phyloP scores from a whole-genome alignment of 2,888 invertebrate species.

The Philhelius pedissequus region DNA sequence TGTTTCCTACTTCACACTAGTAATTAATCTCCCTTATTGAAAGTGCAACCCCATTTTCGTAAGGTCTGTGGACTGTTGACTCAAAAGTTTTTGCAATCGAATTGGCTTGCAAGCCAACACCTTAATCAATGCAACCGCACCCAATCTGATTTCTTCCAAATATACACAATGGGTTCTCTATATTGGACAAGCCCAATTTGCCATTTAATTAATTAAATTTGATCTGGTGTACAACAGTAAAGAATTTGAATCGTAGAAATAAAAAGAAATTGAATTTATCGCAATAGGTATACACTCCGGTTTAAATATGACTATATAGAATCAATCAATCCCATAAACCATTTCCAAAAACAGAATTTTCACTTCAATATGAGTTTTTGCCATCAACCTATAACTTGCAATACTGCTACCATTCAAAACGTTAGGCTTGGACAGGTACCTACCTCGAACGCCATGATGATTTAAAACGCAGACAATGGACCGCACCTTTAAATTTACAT shows the following conservation, averaged over 20 bases:
- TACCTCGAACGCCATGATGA: constrained; percentile 35
- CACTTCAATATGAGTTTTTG: background rate
- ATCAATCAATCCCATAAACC: background rate
- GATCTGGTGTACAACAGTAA: background rate
- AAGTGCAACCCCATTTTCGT: no score
- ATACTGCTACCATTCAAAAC: constrained; percentile 51
- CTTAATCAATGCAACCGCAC: no score
- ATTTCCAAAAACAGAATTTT: constrained; percentile 28
- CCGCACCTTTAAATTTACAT: constrained; percentile 60
- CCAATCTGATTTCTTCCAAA: no score
- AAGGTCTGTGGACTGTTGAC: no score
- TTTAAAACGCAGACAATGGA: constrained; percentile 46
- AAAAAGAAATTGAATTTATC: constrained; percentile 34
- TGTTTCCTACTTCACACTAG: no score
- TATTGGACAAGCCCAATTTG: constrained; percentile 28
- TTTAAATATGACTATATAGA: constrained; percentile 26
- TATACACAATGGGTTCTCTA: background rate
- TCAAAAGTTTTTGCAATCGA: no score
- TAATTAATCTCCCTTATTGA: no score
- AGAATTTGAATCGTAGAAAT: background rate
- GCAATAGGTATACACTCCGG: background rate
- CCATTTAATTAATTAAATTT: constrained; percentile 53
- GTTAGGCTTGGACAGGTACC: no score
- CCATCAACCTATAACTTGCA: constrained; percentile 44
- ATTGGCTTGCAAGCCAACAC: no score